Conservation (phyloP, 2,888 invertebrate species). For the Phaedon cochleariae region DNA sequence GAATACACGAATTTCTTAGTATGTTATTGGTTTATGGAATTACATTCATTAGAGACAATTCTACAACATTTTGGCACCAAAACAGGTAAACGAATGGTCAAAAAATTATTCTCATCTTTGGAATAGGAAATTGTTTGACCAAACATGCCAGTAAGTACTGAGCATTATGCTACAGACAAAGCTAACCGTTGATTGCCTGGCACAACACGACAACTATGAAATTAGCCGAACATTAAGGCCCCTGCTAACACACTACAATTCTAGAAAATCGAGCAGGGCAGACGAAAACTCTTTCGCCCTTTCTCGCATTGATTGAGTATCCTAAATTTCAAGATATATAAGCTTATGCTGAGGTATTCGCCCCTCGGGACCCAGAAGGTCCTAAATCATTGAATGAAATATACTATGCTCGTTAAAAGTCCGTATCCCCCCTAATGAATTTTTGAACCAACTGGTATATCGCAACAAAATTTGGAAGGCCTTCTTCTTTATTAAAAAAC, state of each 20-base stretch:
- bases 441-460: too few species aligned
- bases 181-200: slow-evolving; percentile 62
- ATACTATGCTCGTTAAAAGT: too few species aligned
- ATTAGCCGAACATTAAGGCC: slow-evolving; percentile 61
- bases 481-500: too few species aligned
- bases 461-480: too few species aligned
- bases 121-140: too few species aligned
- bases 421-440: too few species aligned
- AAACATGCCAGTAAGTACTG: slow-evolving; percentile 38
- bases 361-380: neutral
- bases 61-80: slow-evolving; percentile 48
- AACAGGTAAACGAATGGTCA: neutral
- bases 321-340: slow-evolving; percentile 47
- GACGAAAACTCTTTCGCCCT: slow-evolving; percentile 21
- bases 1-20: slow-evolving; percentile 6
- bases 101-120: too few species aligned
- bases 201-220: slow-evolving; percentile 63
- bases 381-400: neutral
- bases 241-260: slow-evolving; percentile 58
- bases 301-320: slow-evolving; percentile 49
- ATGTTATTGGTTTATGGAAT: slow-evolving; percentile 39
- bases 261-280: slow-evolving; percentile 32
- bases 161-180: slow-evolving; percentile 52
- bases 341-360: slow-evolving; percentile 41
- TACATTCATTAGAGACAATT: slow-evolving; percentile 37